Evolutionary conservation across 2,797 vertebrate genomes (phyloP), one percentile per base, ranked within the genome.

Genomic region (Tangara arthus): DNA sequence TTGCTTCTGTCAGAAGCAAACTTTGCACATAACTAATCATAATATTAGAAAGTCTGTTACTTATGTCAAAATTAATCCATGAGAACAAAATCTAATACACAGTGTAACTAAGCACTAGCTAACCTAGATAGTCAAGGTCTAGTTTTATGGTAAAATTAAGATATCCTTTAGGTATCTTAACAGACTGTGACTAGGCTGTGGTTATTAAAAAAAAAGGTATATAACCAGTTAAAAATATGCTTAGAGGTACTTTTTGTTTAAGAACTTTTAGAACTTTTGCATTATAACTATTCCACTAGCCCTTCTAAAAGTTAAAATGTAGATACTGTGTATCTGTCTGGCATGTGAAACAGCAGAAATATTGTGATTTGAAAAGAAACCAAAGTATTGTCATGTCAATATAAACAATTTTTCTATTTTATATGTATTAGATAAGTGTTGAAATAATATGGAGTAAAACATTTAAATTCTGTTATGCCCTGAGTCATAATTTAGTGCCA

Each of bases 281-380:
- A 15, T 82, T 41, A 28, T 28, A 47, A n/a, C 16, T 63, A 34
- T 66, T 59, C 22, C 8, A 24, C 13, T 80, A 66, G 3, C 1
- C 7, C 2, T 52, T 80, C 56, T 78, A 27, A 70, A 85, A 70
- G 27, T 59, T 8, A 52, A 73, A 80, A 42, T 28, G 15, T 18
- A 42, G 8, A 6, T 34, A 50, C 8, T 1, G 0, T 60, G 2
- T 69, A n/a, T 42, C 32, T 75, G 15, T 0, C 8, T 49, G 1
- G 44, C 10, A 1, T 82, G 12, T 27, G 30, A 86, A 94, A 46
- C 8, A 73, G 23, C 2, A 56, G 44, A 87, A 87, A 41, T 44
- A 64, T 7, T 68, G 9, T 28, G 6, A 60, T 83, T 56, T 88
- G 41, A 83, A 94, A 77, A 60, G 6, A 89, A 93, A 70, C 2